Percentiles rank a stretch among this genome's conserved stretches.
Conservation (phyloP, 2,113 vertebrate species). For the Percopsis transmontana region DNA sequence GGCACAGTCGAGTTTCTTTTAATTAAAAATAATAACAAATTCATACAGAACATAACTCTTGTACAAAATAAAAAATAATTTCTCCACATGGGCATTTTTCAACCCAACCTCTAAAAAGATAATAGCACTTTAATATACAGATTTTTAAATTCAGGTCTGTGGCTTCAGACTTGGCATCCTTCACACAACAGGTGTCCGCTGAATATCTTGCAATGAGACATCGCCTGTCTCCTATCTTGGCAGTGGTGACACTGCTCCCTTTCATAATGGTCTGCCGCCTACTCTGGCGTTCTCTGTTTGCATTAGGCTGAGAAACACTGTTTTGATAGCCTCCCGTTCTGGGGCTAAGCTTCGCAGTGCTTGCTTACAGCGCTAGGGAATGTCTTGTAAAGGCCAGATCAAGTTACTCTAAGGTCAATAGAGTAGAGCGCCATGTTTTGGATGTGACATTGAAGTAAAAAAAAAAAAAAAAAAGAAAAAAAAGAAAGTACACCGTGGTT, state of each 20-base stretch:
- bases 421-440: not conserved
- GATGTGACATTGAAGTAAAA: not conserved
- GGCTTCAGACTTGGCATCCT: conserved; percentile 59
- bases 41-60: not conserved
- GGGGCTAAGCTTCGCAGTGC: conserved; percentile 7
- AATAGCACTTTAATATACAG: not conserved
- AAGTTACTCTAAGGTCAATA: conserved; percentile 17
- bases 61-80: not conserved
- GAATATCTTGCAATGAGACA: conserved; percentile 66
- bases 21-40: not conserved
- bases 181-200: conserved; percentile 68
- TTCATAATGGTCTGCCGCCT: conserved; percentile 51
- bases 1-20: conserved; percentile 8
- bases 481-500: not conserved
- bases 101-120: conserved; percentile 9
- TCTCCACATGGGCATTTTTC: conserved; percentile 3
- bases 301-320: conserved; percentile 32
- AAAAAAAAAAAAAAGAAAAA: not conserved
- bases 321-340: not conserved
- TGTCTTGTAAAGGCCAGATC: conserved; percentile 16
- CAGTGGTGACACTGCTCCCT: conserved; percentile 62
- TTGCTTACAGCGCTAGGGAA: conserved; percentile 22
- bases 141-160: conserved; percentile 60
- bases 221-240: conserved; percentile 58
- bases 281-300: conserved; percentile 32